Percentiles rank a stretch among this genome's conserved stretches.
phyloP scores from a whole-genome alignment of 2,797 vertebrate species.

The Xenops minutus region DNA sequence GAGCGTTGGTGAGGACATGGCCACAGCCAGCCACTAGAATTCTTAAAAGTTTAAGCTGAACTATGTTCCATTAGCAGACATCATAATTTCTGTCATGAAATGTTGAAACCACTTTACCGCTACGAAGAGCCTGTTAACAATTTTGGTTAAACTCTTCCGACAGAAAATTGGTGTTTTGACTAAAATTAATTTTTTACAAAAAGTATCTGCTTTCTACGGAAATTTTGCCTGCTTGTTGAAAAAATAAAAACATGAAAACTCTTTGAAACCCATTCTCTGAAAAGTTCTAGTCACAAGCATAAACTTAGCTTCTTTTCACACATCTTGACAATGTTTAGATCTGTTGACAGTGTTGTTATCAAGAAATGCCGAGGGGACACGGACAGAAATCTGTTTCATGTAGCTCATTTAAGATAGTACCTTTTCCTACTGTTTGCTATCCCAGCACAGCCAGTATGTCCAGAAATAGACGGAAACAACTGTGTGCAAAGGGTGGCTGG shows the following conservation, averaged over 20 bases:
- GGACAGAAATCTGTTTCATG: constrained; percentile 67
- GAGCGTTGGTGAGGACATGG: not conserved
- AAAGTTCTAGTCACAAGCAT: constrained; percentile 57
- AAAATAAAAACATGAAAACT: constrained; percentile 38
- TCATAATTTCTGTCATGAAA: not conserved
- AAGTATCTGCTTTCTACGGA: not conserved
- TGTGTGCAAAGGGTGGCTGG: constrained; percentile 18
- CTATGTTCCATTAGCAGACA: not conserved
- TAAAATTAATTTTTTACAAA: not conserved
- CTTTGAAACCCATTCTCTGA: constrained; percentile 56
- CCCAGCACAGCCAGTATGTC: constrained; percentile 39
- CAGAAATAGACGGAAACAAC: constrained; percentile 60
- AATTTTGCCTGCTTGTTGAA: not conserved
- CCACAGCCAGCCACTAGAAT: not conserved
- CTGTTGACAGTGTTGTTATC: constrained; percentile 67
- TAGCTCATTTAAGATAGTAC: constrained; percentile 64
- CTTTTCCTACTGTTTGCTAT: constrained; percentile 39
- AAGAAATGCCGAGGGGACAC: constrained; percentile 60
- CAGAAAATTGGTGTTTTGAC: not conserved
- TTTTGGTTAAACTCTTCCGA: constrained; percentile 2
- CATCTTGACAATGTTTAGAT: constrained; percentile 67
- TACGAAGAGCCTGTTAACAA: not conserved
- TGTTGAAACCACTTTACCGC: not conserved
- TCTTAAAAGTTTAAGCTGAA: not conserved
- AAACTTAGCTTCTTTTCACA: constrained; percentile 67